Conservation (phyloP, 1,140 invertebrate species). For the Papilio xuthus region DNA sequence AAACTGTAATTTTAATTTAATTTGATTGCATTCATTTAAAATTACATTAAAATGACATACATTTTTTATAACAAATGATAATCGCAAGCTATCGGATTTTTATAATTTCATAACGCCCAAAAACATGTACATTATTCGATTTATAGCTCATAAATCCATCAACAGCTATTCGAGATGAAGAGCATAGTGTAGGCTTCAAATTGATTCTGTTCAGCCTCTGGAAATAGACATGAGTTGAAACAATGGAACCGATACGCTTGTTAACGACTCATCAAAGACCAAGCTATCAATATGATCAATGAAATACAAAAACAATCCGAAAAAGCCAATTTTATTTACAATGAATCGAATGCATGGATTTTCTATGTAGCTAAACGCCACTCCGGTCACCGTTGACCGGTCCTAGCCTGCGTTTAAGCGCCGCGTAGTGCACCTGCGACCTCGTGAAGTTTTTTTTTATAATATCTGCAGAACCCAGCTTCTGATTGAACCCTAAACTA, state of each 20-base stretch:
- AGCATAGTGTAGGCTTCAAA: neutral
- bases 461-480: no score
- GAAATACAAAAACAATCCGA: neutral
- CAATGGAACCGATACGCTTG: conserved; percentile 2
- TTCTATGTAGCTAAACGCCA: neutral
- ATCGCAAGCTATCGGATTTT: no score
- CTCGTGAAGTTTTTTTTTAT: no score
- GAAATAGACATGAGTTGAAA: neutral
- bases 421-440: no score
- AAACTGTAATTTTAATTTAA: no score
- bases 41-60: no score
- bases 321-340: neutral
- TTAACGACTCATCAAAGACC: neutral
- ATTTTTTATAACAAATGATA: no score
- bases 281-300: neutral
- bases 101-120: neutral
- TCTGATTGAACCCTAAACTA: no score
- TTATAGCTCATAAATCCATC: neutral
- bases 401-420: no score
- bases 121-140: neutral
- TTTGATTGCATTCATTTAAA: no score
- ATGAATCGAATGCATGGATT: neutral
- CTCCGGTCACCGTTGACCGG: no score
- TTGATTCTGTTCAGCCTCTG: neutral
- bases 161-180: neutral